A percentile compares a stretch with the other conserved stretches of the same genome.
phyloP scores from a whole-genome alignment of 2,888 invertebrate species.

The Cerastoderma edule region DNA sequence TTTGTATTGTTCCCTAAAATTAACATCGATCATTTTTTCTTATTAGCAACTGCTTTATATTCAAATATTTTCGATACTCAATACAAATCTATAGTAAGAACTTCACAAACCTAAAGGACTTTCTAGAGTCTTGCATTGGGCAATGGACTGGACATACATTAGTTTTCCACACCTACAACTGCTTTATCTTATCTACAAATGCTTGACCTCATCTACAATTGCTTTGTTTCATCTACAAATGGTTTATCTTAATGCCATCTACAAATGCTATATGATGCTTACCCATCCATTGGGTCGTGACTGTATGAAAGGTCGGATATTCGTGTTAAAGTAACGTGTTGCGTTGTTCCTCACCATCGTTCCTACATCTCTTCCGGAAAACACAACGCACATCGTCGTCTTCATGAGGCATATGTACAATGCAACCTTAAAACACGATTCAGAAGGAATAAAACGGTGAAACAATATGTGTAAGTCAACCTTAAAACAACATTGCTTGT shows the following conservation, averaged over 20 bases:
- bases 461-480: background rate
- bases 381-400: slow-evolving; percentile 37
- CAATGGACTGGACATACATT: background rate
- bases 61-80: no score
- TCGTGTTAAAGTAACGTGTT: slow-evolving; percentile 36
- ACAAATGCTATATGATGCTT: slow-evolving; percentile 13
- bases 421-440: slow-evolving; percentile 34
- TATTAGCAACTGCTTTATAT: no score
- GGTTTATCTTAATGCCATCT: background rate
- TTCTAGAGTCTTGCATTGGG: background rate
- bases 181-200: background rate
- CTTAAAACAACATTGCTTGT: background rate
- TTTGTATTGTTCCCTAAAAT: no score
- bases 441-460: background rate
- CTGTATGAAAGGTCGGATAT: slow-evolving; percentile 49
- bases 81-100: no score
- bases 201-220: background rate
- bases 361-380: slow-evolving; percentile 30
- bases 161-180: background rate
- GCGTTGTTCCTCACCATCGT: slow-evolving; percentile 27
- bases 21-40: no score
- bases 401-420: slow-evolving; percentile 57
- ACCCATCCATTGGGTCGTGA: slow-evolving; percentile 58
- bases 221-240: background rate
- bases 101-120: no score